Conservation (phyloP, 2,888 invertebrate genomes). For the Papilio protenor region DNA sequence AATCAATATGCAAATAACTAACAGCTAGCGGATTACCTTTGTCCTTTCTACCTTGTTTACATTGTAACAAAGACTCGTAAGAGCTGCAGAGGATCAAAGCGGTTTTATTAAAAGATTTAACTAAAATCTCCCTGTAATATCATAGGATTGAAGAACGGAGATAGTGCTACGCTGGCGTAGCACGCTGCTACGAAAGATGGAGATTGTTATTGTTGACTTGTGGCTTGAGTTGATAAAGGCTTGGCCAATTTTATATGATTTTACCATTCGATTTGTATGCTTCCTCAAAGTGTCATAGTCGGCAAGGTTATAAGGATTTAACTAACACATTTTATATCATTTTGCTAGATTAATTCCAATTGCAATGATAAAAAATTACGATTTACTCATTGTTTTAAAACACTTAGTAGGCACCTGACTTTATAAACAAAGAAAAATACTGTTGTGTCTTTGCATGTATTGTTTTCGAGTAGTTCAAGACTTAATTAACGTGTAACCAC, state of each 20-base stretch:
- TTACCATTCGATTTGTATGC: too few relatives aligned
- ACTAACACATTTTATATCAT: too few relatives aligned
- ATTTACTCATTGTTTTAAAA: too few relatives aligned
- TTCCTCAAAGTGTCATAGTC: too few relatives aligned
- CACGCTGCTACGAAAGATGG: background rate
- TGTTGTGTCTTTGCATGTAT: background rate
- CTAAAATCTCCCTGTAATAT: background rate
- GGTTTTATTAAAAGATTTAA: slow-evolving; percentile 1
- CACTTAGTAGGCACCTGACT: background rate
- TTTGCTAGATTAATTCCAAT: too few relatives aligned
- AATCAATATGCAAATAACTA: slow-evolving; percentile 19
- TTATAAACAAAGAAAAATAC: background rate
- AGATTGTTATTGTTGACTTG: background rate
- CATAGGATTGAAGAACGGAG: too few relatives aligned
- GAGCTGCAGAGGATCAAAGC: slow-evolving; percentile 12
- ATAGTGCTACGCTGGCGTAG: slow-evolving; percentile 5
- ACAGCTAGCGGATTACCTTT: slow-evolving; percentile 13
- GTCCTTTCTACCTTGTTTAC: slow-evolving; percentile 13
- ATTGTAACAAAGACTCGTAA: slow-evolving; percentile 9
- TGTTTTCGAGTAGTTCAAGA: background rate
- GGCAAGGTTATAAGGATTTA: too few relatives aligned
- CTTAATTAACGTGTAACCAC: slow-evolving; percentile 25
- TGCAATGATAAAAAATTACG: too few relatives aligned
- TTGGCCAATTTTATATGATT: too few relatives aligned
- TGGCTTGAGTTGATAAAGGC: too few relatives aligned